Percentiles rank a stretch among this genome's conserved stretches.
phyloP scores from a whole-genome alignment of 2,113 vertebrate genomes.

The Sylvilagus bachmani region DNA sequence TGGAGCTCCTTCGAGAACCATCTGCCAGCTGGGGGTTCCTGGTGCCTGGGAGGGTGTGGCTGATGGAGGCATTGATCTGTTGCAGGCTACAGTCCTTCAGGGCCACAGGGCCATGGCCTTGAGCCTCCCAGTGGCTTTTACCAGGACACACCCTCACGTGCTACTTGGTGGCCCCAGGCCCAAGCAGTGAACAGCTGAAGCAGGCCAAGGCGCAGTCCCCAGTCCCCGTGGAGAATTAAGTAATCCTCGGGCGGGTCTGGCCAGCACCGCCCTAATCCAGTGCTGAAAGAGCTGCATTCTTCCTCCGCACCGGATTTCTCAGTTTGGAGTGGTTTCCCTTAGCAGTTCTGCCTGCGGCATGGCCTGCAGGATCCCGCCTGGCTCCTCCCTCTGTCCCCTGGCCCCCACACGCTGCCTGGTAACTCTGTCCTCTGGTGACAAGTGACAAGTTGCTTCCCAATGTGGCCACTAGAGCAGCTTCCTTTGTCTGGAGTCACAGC shows the following conservation, averaged over 20 bases:
- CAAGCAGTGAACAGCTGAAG: neutral
- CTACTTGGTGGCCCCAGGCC: neutral
- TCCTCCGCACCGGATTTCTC: neutral
- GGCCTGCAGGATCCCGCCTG: neutral
- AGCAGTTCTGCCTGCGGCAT: neutral
- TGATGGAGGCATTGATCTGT: neutral
- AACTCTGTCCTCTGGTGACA: neutral
- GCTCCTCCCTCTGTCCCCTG: neutral
- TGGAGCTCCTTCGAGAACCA: neutral
- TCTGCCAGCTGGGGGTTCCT: neutral
- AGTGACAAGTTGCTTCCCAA: neutral
- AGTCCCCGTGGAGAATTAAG: neutral
- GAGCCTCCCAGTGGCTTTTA: too few relatives aligned
- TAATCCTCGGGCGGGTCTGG: neutral
- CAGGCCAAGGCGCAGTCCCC: neutral
- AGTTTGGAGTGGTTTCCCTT: neutral
- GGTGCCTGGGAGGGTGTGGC: neutral
- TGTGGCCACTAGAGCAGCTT: neutral
- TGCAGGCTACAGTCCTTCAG: neutral
- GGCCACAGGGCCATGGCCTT: neutral
- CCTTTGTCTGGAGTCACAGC: neutral
- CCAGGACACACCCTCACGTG: too few relatives aligned
- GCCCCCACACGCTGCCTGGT: too few relatives aligned
- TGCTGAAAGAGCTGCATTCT: neutral
- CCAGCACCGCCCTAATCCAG: neutral